A percentile compares a stretch with the other conserved stretches of the same genome.
These are phyloP conservation scores for Hemiprocne comata DNA, from an alignment of 2,113 vertebrate species.

Conservation along the genomic window DNA sequence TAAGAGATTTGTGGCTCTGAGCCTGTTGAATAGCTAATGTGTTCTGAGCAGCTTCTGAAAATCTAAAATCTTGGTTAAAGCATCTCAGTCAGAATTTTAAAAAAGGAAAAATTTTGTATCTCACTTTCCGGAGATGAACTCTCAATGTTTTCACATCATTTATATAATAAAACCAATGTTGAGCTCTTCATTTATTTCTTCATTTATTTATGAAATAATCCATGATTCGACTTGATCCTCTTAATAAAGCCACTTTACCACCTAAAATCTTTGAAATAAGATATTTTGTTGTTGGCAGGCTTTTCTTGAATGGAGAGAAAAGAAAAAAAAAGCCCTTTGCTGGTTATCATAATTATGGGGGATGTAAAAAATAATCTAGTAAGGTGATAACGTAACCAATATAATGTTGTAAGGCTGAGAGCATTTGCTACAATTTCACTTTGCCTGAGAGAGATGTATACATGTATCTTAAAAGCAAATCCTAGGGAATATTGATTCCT, in stretches of 20 bases:
- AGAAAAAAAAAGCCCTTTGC: background rate
- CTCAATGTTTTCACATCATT: background rate
- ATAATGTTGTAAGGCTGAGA: background rate
- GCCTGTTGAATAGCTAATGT: background rate
- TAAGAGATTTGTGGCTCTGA: background rate
- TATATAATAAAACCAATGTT: background rate
- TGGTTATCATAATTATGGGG: background rate
- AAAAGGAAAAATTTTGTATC: fast-evolving
- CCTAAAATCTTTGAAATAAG: background rate
- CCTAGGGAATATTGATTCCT: background rate
- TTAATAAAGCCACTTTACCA: background rate
- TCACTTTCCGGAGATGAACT: background rate
- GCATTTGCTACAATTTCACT: background rate
- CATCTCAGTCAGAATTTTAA: background rate
- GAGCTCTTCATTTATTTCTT: background rate
- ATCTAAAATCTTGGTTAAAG: background rate
- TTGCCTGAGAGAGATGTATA: background rate
- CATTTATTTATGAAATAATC: background rate
- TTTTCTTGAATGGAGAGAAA: background rate
- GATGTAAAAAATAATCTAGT: background rate
- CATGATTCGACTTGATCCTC: background rate
- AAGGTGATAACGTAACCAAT: background rate
- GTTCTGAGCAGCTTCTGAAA: background rate
- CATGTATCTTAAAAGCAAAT: background rate
- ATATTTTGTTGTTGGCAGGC: background rate